Conservation (phyloP, 1,140 invertebrate genomes). For the Pararge aegeria region DNA sequence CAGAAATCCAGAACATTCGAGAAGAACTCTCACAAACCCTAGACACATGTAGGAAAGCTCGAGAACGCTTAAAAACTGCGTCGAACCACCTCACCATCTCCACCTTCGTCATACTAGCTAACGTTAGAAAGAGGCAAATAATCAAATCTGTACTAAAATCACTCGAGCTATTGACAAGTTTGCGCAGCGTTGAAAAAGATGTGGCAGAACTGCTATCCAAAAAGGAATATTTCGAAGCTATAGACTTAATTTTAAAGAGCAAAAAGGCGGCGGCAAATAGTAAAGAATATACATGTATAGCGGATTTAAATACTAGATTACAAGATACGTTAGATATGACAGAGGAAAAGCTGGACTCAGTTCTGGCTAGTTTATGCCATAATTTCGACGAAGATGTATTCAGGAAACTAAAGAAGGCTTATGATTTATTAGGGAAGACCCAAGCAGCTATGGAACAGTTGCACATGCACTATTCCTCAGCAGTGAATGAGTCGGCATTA, state of each 20-base stretch:
- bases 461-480: slow-evolving; percentile 96
- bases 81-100: slow-evolving; percentile 91
- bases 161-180: slow-evolving; percentile 89
- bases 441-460: slow-evolving; percentile 96
- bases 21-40: slow-evolving; percentile 86
- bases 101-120: slow-evolving; percentile 92
- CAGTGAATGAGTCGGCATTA: slow-evolving; percentile 94
- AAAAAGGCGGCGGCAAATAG: slow-evolving; percentile 90
- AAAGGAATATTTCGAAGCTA: slow-evolving; percentile 94
- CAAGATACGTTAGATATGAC: slow-evolving; percentile 95
- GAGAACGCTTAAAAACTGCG: slow-evolving; percentile 86
- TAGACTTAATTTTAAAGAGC: slow-evolving; percentile 92
- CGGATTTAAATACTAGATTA: slow-evolving; percentile 91
- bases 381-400: slow-evolving; percentile 88
- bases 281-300: slow-evolving; percentile 92
- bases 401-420: slow-evolving; percentile 91
- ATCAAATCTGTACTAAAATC: slow-evolving; percentile 88
- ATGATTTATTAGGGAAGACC: slow-evolving; percentile 91
- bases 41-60: slow-evolving; percentile 85
- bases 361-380: slow-evolving; percentile 87
- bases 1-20: slow-evolving; percentile 89
- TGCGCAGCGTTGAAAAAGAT: slow-evolving; percentile 92
- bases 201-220: slow-evolving; percentile 90
- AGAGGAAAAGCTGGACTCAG: slow-evolving; percentile 94
- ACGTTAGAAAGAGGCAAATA: slow-evolving; percentile 91